A percentile compares a stretch with the other conserved stretches of the same genome.
Evolutionary conservation across 1,140 invertebrate genomes (phyloP).

Genomic region (Phymorhynchus buccinoides): DNA sequence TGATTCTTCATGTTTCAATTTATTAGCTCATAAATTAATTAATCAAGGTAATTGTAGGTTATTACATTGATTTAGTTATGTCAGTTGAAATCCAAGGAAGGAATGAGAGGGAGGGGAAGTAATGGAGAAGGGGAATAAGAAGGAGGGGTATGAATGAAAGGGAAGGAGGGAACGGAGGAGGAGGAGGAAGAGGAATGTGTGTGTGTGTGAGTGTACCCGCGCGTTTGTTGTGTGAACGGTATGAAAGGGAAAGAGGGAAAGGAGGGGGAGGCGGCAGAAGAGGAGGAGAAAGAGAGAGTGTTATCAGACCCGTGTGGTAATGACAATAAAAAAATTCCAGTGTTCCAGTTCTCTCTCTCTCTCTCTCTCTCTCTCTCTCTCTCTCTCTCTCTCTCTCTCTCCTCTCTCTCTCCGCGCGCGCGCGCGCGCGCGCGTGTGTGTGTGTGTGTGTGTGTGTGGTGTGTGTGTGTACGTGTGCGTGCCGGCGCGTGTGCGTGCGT

Average conservation of each 20-base stretch:
- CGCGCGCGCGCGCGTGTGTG: not conserved
- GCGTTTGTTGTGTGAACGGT: no score
- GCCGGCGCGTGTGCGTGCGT: not conserved
- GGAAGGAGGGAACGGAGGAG: not conserved
- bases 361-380: no score
- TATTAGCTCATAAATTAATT: not conserved
- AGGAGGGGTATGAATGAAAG: not conserved
- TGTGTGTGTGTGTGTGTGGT: not conserved
- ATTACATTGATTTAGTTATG: not conserved
- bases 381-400: no score
- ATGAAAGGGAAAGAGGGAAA: not conserved
- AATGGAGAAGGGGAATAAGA: not conserved
- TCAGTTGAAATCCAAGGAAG: not conserved
- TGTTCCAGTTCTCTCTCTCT: no score
- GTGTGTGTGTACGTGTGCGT: not conserved
- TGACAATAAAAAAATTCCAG: no score
- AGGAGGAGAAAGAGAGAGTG: not conserved
- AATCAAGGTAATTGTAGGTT: no score
- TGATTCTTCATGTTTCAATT: slow-evolving; percentile 6
- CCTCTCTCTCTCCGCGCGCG: not conserved
- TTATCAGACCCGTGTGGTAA: no score
- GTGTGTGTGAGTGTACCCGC: not conserved
- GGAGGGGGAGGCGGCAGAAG: not conserved
- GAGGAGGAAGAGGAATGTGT: not conserved
- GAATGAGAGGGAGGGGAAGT: not conserved